Evolutionary conservation across 2,113 vertebrate genomes (phyloP).

Genomic region (Perccottus glenii): DNA sequence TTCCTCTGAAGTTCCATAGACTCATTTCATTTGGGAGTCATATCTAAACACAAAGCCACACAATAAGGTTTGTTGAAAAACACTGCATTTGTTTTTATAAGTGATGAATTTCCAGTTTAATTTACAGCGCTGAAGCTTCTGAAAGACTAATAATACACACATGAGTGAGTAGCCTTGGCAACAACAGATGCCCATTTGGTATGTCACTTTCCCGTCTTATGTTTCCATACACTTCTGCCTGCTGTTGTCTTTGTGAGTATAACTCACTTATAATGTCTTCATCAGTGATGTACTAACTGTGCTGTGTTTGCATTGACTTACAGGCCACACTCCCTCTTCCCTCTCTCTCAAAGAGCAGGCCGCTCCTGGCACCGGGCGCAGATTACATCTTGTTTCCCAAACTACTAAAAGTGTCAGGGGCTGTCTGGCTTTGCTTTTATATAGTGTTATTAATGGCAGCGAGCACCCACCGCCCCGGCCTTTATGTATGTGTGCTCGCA

Average conservation of each 20-base stretch:
- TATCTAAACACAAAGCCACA: slow-evolving; percentile 9
- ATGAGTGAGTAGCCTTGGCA: slow-evolving; percentile 45
- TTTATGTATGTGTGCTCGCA: slow-evolving; percentile 63
- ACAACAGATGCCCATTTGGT: slow-evolving; percentile 50
- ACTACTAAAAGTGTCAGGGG: slow-evolving; percentile 83
- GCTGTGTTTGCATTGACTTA: slow-evolving; percentile 73
- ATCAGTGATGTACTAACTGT: slow-evolving; percentile 70
- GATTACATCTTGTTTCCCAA: slow-evolving; percentile 82
- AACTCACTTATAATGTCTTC: slow-evolving; percentile 74
- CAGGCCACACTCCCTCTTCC: slow-evolving; percentile 66
- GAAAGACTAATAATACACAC: slow-evolving; percentile 45
- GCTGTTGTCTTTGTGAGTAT: slow-evolving; percentile 51
- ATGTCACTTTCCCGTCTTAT: slow-evolving; percentile 47
- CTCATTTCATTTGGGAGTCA: not conserved
- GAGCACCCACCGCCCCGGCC: slow-evolving; percentile 63
- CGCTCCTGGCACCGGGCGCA: slow-evolving; percentile 77
- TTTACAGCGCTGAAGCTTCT: slow-evolving; percentile 23
- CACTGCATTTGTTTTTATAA: slow-evolving; percentile 8
- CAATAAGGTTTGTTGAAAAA: not conserved
- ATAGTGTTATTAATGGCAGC: slow-evolving; percentile 79
- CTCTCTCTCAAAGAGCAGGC: slow-evolving; percentile 50
- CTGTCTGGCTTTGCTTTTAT: slow-evolving; percentile 81
- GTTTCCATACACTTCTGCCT: slow-evolving; percentile 47
- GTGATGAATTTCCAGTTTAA: slow-evolving; percentile 13
- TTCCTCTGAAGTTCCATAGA: not conserved